Percentiles rank a stretch among this genome's conserved stretches.
Conservation (phyloP, 1,140 invertebrate genomes). For the Caenorhabditis brenneri region DNA sequence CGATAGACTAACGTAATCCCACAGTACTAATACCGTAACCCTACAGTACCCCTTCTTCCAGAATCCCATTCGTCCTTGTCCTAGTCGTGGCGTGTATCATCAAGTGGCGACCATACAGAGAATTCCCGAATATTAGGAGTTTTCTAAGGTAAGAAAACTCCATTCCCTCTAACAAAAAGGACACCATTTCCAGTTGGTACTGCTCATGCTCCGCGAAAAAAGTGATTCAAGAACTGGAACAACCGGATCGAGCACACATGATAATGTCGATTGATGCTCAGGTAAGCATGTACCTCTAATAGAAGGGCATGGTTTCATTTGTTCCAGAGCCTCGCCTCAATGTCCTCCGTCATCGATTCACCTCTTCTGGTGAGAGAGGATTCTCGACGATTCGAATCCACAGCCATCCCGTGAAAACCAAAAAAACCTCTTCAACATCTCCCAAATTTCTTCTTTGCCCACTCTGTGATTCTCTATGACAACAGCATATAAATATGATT, state of each 20-base stretch:
- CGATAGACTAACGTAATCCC: too few relatives aligned
- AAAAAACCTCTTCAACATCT: too few relatives aligned
- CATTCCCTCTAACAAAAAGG: too few relatives aligned
- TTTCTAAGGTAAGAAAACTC: background rate
- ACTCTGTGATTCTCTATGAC: too few relatives aligned
- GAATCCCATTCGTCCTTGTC: conserved; percentile 34
- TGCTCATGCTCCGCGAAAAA: conserved; percentile 44
- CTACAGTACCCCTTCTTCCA: too few relatives aligned
- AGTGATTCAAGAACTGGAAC: conserved; percentile 28
- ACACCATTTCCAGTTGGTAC: conserved; percentile 36
- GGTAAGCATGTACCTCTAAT: conserved; percentile 8
- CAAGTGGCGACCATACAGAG: conserved; percentile 36
- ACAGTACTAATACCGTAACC: too few relatives aligned
- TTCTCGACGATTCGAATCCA: background rate
- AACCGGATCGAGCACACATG: conserved; percentile 20
- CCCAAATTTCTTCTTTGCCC: too few relatives aligned
- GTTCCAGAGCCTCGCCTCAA: conserved; percentile 49
- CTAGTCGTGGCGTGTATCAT: conserved; percentile 44
- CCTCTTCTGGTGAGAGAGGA: background rate
- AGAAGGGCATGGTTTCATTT: background rate
- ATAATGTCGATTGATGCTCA: conserved; percentile 47
- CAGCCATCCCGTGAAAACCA: background rate
- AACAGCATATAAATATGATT: too few relatives aligned
- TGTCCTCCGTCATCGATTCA: conserved; percentile 28
- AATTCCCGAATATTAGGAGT: conserved; percentile 16